These are phyloP conservation scores for Thalassophryne amazonica DNA, from an alignment of 2,797 vertebrate genomes.

Conservation along the genomic window DNA sequence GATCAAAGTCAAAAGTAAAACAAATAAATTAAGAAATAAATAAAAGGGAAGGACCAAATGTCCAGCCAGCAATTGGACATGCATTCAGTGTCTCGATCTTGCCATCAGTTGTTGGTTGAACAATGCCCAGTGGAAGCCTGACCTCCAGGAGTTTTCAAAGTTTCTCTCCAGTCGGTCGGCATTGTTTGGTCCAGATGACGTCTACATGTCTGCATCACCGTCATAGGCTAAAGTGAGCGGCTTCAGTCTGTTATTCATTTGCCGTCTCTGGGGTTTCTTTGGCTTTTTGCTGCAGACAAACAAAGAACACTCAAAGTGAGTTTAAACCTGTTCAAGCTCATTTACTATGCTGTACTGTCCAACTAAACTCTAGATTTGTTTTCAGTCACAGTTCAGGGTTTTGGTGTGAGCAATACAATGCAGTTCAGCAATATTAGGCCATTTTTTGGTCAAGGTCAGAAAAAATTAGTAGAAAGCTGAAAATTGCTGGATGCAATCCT, in stretches of 20 bases:
- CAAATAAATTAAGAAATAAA: conserved; percentile 2
- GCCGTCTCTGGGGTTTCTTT: conserved; percentile 96
- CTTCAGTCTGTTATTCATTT: conserved; percentile 96
- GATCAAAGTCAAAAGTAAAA: too few species aligned
- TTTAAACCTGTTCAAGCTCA: too few species aligned
- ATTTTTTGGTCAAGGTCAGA: too few species aligned
- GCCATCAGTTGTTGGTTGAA: conserved; percentile 14
- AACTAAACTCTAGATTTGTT: too few species aligned
- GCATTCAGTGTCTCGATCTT: conserved; percentile 29
- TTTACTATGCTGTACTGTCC: too few species aligned
- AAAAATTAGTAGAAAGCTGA: too few species aligned
- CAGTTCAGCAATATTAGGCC: too few species aligned
- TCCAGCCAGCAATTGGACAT: conserved; percentile 53
- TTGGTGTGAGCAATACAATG: too few species aligned
- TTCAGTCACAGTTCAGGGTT: too few species aligned
- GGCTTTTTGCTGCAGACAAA: conserved; percentile 96
- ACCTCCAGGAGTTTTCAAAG: conserved; percentile 17
- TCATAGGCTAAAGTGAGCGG: conserved; percentile 97
- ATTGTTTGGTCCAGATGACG: conserved; percentile 6
- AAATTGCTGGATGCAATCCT: too few species aligned
- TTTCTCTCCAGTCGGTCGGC: conserved; percentile 18
- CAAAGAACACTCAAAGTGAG: too few species aligned
- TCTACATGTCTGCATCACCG: conserved; percentile 96
- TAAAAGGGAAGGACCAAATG: conserved; percentile 5
- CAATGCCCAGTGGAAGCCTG: conserved; percentile 15